Conservation (phyloP, 2,888 invertebrate genomes). For the Harpalus rufipes region DNA sequence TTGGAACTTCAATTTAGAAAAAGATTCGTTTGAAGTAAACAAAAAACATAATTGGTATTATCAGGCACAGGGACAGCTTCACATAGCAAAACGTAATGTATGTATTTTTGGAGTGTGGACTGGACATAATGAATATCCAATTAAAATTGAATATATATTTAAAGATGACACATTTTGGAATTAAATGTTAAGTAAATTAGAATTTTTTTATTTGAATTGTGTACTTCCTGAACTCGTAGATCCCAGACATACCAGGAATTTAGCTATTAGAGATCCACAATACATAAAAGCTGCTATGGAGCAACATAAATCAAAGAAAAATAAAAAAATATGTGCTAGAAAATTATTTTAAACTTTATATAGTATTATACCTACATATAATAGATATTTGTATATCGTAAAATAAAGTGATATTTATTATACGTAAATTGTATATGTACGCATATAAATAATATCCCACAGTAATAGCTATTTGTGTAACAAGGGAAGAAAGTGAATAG, state of each 20-base stretch:
- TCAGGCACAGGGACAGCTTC: constrained; percentile 5
- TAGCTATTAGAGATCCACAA: neutral
- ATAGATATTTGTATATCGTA: too few species aligned
- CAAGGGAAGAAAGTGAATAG: too few species aligned
- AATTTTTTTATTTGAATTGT: neutral
- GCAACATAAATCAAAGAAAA: neutral
- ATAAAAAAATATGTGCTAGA: neutral
- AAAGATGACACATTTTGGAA: neutral
- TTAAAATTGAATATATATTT: neutral
- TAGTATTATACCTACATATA: too few species aligned
- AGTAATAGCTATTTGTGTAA: too few species aligned
- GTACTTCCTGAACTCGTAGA: neutral
- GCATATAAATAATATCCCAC: too few species aligned
- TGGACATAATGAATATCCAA: neutral
- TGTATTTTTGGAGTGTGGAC: neutral
- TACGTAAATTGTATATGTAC: too few species aligned
- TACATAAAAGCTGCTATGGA: constrained; percentile 3
- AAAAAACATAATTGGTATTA: constrained; percentile 21
- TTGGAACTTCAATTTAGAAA: constrained; percentile 14
- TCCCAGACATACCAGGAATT: neutral
- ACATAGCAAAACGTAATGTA: neutral
- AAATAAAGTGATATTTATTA: too few species aligned
- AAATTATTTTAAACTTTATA: neutral
- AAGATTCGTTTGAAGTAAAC: neutral
- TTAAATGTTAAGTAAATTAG: neutral